Percentiles rank a stretch among this genome's conserved stretches.
phyloP scores from a whole-genome alignment of 2,888 invertebrate species.

The Sminthurides aquaticus region DNA sequence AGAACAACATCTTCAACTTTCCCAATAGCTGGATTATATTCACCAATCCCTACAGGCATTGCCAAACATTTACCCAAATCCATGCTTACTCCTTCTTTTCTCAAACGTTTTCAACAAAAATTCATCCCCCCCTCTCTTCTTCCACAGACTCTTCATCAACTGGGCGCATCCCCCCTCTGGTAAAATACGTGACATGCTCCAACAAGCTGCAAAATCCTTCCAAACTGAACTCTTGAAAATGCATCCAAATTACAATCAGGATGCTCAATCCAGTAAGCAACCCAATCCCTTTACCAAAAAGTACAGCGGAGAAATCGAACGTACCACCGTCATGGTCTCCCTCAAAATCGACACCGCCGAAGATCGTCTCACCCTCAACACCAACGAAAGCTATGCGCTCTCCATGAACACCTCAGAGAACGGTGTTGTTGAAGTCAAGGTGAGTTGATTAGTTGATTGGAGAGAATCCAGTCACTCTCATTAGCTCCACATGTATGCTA shows the following conservation, averaged over 20 bases:
- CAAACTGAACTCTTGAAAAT: slow-evolving; percentile 42
- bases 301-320: slow-evolving; percentile 41
- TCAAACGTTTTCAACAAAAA: no score
- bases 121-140: no score
- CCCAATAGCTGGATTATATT: no score
- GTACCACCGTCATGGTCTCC: slow-evolving; percentile 43
- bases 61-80: no score
- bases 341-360: slow-evolving; percentile 42
- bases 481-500: no score
- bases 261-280: slow-evolving; percentile 36
- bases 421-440: slow-evolving; percentile 43
- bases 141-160: slow-evolving; percentile 42
- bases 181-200: slow-evolving; percentile 41
- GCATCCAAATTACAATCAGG: slow-evolving; percentile 41
- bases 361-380: slow-evolving; percentile 37
- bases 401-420: slow-evolving; percentile 40
- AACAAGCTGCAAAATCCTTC: slow-evolving; percentile 43
- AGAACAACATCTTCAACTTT: no score
- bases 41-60: no score
- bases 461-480: no score
- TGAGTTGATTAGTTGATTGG: slow-evolving; percentile 4
- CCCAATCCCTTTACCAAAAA: slow-evolving; percentile 43
- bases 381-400: slow-evolving; percentile 42
- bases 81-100: no score
- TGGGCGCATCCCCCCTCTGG: slow-evolving; percentile 43